Evolutionary conservation across 2,797 vertebrate species (phyloP).

Genomic region (Channallabes apus): DNA sequence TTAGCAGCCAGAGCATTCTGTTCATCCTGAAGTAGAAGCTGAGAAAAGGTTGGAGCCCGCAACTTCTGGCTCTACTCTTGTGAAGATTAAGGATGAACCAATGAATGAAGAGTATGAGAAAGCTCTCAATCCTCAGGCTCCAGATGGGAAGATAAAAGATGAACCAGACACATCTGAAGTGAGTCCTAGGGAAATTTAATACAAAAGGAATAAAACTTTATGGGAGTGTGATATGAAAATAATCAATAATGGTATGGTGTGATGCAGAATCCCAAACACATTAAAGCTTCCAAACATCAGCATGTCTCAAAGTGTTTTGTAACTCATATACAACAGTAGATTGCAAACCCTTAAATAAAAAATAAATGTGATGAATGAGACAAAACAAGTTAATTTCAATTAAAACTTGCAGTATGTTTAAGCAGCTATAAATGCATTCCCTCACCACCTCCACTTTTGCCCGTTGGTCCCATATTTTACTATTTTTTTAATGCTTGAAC

Average conservation of each 20-base stretch:
- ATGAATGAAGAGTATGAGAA: constrained; percentile 94
- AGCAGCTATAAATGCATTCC: neutral
- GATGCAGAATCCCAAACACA: neutral
- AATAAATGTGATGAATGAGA: neutral
- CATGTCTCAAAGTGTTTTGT: neutral
- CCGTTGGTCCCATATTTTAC: neutral
- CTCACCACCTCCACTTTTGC: neutral
- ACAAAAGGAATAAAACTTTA: neutral
- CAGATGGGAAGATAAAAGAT: constrained; percentile 80
- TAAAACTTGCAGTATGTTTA: neutral
- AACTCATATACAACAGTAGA: neutral
- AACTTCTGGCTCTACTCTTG: constrained; percentile 69
- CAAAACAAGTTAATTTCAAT: neutral
- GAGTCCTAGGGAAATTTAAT: neutral
- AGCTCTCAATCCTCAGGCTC: constrained; percentile 79
- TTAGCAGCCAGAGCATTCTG: constrained; percentile 12
- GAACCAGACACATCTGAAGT: constrained; percentile 82
- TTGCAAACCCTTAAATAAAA: neutral
- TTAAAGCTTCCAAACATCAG: neutral
- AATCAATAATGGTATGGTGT: neutral
- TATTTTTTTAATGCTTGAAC: too few relatives aligned
- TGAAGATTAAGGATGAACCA: constrained; percentile 97
- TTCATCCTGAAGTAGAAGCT: neutral
- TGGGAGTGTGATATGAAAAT: neutral
- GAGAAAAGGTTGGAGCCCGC: constrained; percentile 52